Evolutionary conservation across 2,113 vertebrate species (phyloP).

Genomic region (Hippotragus niger): DNA sequence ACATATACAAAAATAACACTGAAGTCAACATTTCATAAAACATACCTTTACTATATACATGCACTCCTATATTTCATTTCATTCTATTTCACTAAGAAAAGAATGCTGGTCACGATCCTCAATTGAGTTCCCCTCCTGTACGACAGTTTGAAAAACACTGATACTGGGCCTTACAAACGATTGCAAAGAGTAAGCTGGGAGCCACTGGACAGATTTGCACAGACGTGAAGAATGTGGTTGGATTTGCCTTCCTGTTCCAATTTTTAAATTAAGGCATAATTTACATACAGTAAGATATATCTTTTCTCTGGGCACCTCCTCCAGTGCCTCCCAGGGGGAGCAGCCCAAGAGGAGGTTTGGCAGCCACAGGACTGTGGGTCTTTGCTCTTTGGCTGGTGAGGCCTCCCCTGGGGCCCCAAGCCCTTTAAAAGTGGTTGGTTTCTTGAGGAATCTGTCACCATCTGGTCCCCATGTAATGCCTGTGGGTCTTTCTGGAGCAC

Average conservation of each 20-base stretch:
- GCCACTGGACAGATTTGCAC: not conserved
- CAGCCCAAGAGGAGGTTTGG: not conserved
- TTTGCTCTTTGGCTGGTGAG: not conserved
- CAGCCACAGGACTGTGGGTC: not conserved
- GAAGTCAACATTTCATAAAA: not conserved
- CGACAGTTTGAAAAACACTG: not conserved
- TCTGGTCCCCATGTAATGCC: constrained; percentile 49
- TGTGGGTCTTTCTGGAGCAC: not conserved
- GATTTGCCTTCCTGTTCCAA: not conserved
- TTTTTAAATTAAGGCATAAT: not conserved
- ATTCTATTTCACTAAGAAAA: not conserved
- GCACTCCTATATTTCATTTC: not conserved
- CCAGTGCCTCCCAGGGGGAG: not conserved
- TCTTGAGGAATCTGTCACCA: constrained; percentile 36
- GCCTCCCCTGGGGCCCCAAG: not conserved
- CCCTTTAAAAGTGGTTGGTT: not conserved
- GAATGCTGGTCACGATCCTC: not conserved
- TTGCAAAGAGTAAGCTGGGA: not conserved
- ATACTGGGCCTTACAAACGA: not conserved
- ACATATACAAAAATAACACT: not conserved
- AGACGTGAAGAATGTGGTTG: not conserved
- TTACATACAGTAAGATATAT: not conserved
- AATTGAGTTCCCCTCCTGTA: not conserved
- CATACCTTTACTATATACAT: not conserved
- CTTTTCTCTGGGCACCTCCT: not conserved